These are phyloP conservation scores for Heliothis subflexa DNA, from an alignment of 1,140 invertebrate species.

Conservation along the genomic window DNA sequence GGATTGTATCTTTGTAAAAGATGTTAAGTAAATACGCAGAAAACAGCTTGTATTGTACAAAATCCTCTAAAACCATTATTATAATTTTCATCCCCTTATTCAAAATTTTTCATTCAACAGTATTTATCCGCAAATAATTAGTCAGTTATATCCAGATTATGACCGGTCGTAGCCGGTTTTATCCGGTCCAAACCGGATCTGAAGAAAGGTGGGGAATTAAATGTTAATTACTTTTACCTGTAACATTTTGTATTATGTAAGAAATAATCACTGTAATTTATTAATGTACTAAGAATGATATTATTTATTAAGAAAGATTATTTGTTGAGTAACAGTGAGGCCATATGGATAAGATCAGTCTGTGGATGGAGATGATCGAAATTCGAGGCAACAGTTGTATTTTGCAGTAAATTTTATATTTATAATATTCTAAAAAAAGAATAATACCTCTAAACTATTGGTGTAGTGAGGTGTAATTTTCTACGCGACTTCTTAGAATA, in stretches of 20 bases:
- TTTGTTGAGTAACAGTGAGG: neutral
- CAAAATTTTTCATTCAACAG: neutral
- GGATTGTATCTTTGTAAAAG: no score
- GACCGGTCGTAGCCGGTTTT: slow-evolving; percentile 13
- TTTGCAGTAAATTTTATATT: no score
- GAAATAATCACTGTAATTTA: neutral
- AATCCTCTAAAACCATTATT: neutral
- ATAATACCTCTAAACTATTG: no score
- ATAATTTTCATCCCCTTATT: neutral
- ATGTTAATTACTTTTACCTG: slow-evolving; percentile 29
- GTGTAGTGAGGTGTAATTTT: no score
- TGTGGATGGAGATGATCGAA: no score
- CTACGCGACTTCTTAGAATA: no score
- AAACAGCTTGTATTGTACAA: neutral
- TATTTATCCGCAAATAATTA: slow-evolving; percentile 35
- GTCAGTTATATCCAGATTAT: slow-evolving; percentile 28
- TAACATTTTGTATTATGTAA: slow-evolving; percentile 15
- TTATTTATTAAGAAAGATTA: neutral
- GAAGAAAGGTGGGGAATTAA: slow-evolving; percentile 25
- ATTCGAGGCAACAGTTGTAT: no score
- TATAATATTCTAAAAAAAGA: no score
- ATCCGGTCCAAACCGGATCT: slow-evolving; percentile 18
- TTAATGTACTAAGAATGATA: neutral
- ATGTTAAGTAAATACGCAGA: no score
- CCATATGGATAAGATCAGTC: no score